Base-by-base conservation (phyloP, 2,113 vertebrate genomes). In the Serilophus lunatus region DNA sequence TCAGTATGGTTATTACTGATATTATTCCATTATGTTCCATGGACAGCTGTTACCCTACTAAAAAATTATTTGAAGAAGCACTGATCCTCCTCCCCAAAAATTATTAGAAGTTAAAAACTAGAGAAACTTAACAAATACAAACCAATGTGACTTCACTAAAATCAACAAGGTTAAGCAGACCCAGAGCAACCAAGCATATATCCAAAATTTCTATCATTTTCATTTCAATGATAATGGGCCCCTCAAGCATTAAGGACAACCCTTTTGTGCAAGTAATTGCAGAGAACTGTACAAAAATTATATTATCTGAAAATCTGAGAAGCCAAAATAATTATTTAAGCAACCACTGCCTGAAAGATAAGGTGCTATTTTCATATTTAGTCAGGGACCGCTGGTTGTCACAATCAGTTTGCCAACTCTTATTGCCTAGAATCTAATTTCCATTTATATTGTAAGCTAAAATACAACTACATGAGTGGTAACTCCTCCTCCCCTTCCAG, bases 391-490 rank as follows among this genome's bases (percentile, higher is more conserved):
- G 76, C n/a, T 14, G 31, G 31, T 26, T 74, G 79, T 29, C 64
- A 36, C 64, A 35, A 40, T 29, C 65, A 74, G 35, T 72, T 74
- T 81, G 54, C 45, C 64, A 65, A 65, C 44, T 59, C 44, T 77
- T 42, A 64, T n/a, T 44, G 53, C 13, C 20, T 20, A 33, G n/a
- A 53, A 71, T 31, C 31, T 33, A 18, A 82, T 79, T 92, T 87
- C 56, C 63, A 63, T 79, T 75, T 75, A 33, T 35, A 44, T 9
- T 20, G 16, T n/a, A 44, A 75, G 44, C 33, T 75, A 31, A 81
- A 85, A 53, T 28, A 68, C 0, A 0, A 36, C 19, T 40, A 13
- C 1, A 5, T 1, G 24, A 25, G 18, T 7, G 22, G 14, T 19
- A 84, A 47, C 10, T 57, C 29, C 26, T 36, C 54, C 28, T 75